phyloP scores from a whole-genome alignment of 2,888 invertebrate genomes.

The Agrochola circellaris region DNA sequence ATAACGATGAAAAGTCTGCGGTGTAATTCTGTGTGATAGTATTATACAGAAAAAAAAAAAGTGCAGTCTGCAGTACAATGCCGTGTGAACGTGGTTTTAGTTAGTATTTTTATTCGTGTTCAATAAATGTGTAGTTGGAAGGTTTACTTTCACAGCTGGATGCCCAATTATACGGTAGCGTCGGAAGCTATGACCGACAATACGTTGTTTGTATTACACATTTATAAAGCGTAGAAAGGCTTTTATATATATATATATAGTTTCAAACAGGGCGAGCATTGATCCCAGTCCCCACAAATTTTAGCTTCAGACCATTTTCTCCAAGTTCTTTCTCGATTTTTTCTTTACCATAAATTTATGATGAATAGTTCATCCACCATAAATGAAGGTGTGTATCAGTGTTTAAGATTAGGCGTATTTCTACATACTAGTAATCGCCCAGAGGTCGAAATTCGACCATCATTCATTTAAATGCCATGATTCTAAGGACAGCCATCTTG shows the following conservation, averaged over 20 bases:
- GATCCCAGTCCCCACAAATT: background rate
- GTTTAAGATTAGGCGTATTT: background rate
- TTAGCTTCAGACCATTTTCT: background rate
- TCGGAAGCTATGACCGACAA: constrained; percentile 16
- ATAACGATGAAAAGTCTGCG: background rate
- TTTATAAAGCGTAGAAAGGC: background rate
- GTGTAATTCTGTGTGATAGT: no score
- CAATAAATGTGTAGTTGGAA: constrained; percentile 20
- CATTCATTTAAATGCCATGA: no score
- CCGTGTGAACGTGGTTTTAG: background rate
- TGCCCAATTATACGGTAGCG: constrained; percentile 27
- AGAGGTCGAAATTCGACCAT: no score
- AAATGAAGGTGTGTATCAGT: background rate
- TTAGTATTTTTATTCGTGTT: constrained; percentile 30
- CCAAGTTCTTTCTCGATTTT: background rate
- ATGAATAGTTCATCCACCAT: background rate
- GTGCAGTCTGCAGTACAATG: background rate
- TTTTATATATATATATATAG: background rate
- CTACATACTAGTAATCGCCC: no score
- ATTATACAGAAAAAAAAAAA: background rate
- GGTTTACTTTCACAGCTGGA: constrained; percentile 41
- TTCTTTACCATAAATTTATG: background rate
- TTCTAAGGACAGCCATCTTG: no score
- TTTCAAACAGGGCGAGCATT: background rate
- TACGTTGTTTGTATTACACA: constrained; percentile 22